Conservation (phyloP, 1,140 invertebrate genomes). For the Psilanteris sp. region DNA sequence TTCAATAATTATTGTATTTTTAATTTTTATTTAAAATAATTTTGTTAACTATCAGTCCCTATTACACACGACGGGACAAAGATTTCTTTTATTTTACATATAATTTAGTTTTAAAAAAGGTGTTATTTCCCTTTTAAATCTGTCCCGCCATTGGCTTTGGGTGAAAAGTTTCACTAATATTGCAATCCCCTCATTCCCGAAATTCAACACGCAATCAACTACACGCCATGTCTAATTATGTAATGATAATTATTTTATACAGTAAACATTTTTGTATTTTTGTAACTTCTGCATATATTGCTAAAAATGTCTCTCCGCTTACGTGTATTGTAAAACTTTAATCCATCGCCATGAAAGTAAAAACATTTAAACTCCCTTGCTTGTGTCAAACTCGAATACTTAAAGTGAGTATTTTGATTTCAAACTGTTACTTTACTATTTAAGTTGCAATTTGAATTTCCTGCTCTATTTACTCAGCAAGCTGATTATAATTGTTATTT, state of each 20-base stretch:
- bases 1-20: too few relatives aligned
- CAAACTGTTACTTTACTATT: constrained; percentile 34
- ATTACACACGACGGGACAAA: constrained; percentile 7
- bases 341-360: constrained; percentile 5
- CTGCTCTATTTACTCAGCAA: constrained; percentile 44
- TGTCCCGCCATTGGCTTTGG: constrained; percentile 39
- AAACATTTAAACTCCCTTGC: constrained; percentile 1
- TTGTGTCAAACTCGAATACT: constrained; percentile 33
- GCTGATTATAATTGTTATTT: constrained; percentile 40
- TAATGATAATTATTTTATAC: constrained; percentile 19
- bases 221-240: constrained; percentile 19
- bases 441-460: constrained; percentile 46
- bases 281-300: too few relatives aligned
- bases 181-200: constrained; percentile 17
- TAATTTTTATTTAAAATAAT: too few relatives aligned
- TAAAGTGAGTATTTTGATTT: constrained; percentile 55
- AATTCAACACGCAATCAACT: constrained; percentile 21
- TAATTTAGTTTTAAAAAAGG: too few relatives aligned
- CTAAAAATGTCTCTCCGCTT: constrained; percentile 12
- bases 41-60: constrained; percentile 18
- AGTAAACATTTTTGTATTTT: constrained; percentile 1
- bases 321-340: constrained; percentile 4
- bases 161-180: constrained; percentile 48
- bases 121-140: constrained; percentile 13
- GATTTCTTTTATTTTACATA: too few relatives aligned